Evolutionary conservation across 2,797 vertebrate species (phyloP).

Genomic region (Microchirus variegatus): DNA sequence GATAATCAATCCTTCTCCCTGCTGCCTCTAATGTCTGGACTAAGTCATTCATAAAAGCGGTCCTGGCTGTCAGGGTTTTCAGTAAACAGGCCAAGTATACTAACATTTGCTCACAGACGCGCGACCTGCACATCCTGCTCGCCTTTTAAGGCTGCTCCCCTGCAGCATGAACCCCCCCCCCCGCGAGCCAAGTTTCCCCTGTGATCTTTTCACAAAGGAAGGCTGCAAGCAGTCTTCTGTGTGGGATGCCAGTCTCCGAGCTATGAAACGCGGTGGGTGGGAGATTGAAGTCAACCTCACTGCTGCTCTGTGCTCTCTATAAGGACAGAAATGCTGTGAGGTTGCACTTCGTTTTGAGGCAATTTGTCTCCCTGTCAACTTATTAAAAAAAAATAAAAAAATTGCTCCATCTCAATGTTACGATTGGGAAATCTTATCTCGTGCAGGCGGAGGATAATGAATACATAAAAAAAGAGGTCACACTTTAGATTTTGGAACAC

Average conservation of each 20-base stretch:
- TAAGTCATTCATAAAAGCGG: conserved; percentile 33
- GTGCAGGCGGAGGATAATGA: too few species aligned
- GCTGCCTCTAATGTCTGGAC: too few species aligned
- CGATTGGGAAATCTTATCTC: too few species aligned
- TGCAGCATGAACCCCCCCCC: conserved; percentile 22
- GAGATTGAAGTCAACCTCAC: neutral
- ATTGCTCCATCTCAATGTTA: neutral
- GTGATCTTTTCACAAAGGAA: conserved; percentile 41
- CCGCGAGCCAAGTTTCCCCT: conserved; percentile 52
- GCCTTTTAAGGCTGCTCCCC: conserved; percentile 71
- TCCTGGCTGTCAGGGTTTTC: conserved; percentile 35
- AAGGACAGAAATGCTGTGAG: conserved; percentile 2
- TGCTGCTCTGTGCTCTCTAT: neutral
- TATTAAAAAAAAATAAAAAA: too few species aligned
- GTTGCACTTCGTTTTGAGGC: neutral
- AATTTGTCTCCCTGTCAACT: neutral
- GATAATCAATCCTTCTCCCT: conserved; percentile 15
- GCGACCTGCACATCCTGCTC: conserved; percentile 51
- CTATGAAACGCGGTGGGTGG: conserved; percentile 16
- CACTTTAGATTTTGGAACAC: too few species aligned
- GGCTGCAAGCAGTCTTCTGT: conserved; percentile 25
- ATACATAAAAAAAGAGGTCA: too few species aligned
- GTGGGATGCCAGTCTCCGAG: conserved; percentile 17
- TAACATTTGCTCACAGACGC: conserved; percentile 64
- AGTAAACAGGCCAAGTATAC: conserved; percentile 47